Base-by-base conservation (phyloP, 35 echinoderm and acorn worm genomes). In the Amphiura filiformis region DNA sequence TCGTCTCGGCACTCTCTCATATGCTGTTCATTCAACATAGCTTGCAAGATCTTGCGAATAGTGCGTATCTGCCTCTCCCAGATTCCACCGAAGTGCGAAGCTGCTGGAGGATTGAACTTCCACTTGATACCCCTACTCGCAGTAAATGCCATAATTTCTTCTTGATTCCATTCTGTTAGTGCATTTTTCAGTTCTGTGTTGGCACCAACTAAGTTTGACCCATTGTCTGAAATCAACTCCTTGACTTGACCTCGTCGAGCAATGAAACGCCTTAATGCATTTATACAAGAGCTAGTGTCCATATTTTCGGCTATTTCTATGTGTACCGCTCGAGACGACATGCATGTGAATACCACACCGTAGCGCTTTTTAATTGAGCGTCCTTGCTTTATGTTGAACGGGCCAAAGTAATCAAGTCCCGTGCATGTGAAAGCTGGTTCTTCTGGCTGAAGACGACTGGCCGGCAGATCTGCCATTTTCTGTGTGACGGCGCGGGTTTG, bases 61-160 rank as follows among this genome's bases (percentile, higher is more conserved):
- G 88, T 89, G 37, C 84, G 82, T 33, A 93, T 93, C 28, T 84
- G 78, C 13, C 86, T 35, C 81, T 96, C 77, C 89, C 86, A 96
- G 35, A 87, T 42, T 86, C 90, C 87, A 32, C 82, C 87, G 33
- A 83, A 75, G 32, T 91, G 86, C 0, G 78, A 87, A 38, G 49
- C 86, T 41, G 82, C 34, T 38, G 89, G 89, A 36, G 82, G 84
- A 26, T 96, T 91, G 41, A 92, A 75, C 34, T 86, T 80, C 76
- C 91, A 91, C 39, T 92, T 65, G 2, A 82, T 89, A 22, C 79
- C 76, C 0, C 35, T 65, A 17, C 82, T 78, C 0, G 56, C 40
- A 9, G 65, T 23, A 35, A 75, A 56, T 0, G 77, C 23, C 12
- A 49, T 35, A 23, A 90, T 39, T 56, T 76, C 37, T 32, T 80